These are phyloP conservation scores for Hydrozoanthus gracilis DNA, from an alignment of 92 coral and sea anemone species.

Conservation along the genomic window DNA sequence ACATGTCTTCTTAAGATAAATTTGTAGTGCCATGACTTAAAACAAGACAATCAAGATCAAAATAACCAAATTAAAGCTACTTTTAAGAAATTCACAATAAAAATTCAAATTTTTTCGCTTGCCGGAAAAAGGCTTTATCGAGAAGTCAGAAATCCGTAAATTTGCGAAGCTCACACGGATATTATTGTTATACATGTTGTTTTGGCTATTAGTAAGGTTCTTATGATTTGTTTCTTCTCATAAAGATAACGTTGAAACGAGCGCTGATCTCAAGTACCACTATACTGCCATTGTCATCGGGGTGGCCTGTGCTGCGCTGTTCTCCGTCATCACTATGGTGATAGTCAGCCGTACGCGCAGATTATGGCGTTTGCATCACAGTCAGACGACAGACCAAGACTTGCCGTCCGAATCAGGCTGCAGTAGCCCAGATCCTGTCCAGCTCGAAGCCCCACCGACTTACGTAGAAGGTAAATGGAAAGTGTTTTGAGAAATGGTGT, in stretches of 20 bases:
- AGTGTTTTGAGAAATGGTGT: too few relatives aligned
- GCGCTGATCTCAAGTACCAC: slow-evolving; percentile 70
- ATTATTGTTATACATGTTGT: background rate
- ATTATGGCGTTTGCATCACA: slow-evolving; percentile 63
- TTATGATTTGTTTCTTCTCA: background rate
- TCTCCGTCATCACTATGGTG: slow-evolving; percentile 80
- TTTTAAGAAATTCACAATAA: too few relatives aligned
- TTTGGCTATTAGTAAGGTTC: background rate
- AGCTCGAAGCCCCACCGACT: slow-evolving; percentile 87
- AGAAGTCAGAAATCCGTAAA: too few relatives aligned
- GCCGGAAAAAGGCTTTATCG: too few relatives aligned
- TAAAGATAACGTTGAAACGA: slow-evolving; percentile 20
- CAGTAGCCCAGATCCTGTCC: slow-evolving; percentile 65
- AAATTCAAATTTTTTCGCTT: too few relatives aligned
- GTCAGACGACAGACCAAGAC: slow-evolving; percentile 45
- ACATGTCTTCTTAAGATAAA: too few relatives aligned
- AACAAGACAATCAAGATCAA: too few relatives aligned
- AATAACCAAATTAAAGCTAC: too few relatives aligned
- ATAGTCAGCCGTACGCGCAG: slow-evolving; percentile 88
- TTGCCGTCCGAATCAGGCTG: slow-evolving; percentile 59
- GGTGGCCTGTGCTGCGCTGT: slow-evolving; percentile 93
- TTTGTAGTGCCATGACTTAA: too few relatives aligned
- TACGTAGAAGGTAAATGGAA: slow-evolving; percentile 82
- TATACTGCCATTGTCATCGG: slow-evolving; percentile 97
- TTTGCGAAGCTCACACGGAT: too few relatives aligned